Evolutionary conservation across 1,140 invertebrate species (phyloP).

Genomic region (Drosophila simulans): DNA sequence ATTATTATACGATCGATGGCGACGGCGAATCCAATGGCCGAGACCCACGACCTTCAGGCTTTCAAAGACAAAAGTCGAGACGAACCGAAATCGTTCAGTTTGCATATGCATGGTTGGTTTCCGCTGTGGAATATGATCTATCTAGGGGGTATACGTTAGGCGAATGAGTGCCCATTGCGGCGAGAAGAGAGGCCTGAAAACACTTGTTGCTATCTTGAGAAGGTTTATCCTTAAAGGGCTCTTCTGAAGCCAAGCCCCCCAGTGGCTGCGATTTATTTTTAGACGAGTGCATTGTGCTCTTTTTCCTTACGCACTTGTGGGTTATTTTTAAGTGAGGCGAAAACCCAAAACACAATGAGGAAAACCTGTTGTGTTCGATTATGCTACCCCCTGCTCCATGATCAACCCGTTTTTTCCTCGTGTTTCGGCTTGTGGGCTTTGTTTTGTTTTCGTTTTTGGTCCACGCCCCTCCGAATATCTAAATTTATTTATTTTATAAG

Average conservation of each 20-base stretch:
- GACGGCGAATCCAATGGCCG: constrained; percentile 56
- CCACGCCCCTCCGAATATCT: constrained; percentile 34
- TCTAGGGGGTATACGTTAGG: not conserved
- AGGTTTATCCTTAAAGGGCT: constrained; percentile 9
- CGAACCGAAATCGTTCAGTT: constrained; percentile 28
- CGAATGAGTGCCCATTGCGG: not conserved
- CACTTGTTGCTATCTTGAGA: constrained; percentile 36
- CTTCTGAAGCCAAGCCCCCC: constrained; percentile 25
- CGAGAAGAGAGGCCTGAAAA: not conserved
- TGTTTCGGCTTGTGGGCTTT: constrained; percentile 43
- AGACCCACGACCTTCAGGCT: constrained; percentile 75
- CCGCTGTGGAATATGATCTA: constrained; percentile 27
- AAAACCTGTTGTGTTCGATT: constrained; percentile 40
- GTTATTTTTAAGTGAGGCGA: constrained; percentile 33
- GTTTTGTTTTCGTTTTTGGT: constrained; percentile 33
- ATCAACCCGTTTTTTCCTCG: constrained; percentile 63
- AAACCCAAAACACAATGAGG: constrained; percentile 29
- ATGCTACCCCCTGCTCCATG: constrained; percentile 8
- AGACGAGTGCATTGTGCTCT: constrained; percentile 28
- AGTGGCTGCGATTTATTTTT: constrained; percentile 30
- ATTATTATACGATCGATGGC: constrained; percentile 66
- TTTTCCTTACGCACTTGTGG: constrained; percentile 33
- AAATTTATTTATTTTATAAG: constrained; percentile 40
- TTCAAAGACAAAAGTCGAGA: constrained; percentile 48
- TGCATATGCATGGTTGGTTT: constrained; percentile 32